A percentile compares a stretch with the other conserved stretches of the same genome.
phyloP scores from a whole-genome alignment of 2,113 vertebrate genomes.

The Sialia sialis region DNA sequence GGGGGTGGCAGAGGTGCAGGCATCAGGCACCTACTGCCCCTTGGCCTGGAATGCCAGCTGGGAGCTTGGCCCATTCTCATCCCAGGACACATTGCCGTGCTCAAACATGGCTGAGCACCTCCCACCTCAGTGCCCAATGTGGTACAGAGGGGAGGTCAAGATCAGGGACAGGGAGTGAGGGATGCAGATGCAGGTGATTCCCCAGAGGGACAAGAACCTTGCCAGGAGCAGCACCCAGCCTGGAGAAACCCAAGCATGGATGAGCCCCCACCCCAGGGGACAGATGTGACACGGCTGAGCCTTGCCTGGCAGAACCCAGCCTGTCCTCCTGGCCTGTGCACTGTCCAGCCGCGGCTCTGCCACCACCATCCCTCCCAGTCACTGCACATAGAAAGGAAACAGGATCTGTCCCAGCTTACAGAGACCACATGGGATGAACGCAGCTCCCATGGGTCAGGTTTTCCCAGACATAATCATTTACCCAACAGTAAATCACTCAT shows the following conservation, averaged over 20 bases:
- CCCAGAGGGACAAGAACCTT: neutral
- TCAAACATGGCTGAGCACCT: neutral
- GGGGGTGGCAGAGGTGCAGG: fast-evolving
- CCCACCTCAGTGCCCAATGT: fast-evolving
- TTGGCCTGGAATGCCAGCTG: neutral
- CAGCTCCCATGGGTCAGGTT: neutral
- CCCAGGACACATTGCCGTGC: fast-evolving
- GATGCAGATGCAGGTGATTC: neutral
- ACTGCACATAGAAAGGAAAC: neutral
- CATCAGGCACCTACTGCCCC: neutral
- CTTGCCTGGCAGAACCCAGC: neutral
- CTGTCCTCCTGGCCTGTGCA: neutral
- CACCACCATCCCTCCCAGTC: neutral
- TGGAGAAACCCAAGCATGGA: neutral
- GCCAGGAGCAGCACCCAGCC: neutral
- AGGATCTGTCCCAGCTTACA: neutral
- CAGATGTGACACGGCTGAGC: neutral
- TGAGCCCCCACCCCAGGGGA: neutral
- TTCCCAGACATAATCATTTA: slow-evolving; percentile 12
- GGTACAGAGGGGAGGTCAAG: fast-evolving
- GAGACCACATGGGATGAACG: neutral
- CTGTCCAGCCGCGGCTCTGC: neutral
- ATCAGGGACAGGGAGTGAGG: neutral
- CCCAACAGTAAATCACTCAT: neutral
- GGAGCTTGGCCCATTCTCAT: neutral